Percentiles rank a stretch among this genome's conserved stretches.
Conservation (phyloP, 2,797 vertebrate genomes). For the Smutsia temminckii region DNA sequence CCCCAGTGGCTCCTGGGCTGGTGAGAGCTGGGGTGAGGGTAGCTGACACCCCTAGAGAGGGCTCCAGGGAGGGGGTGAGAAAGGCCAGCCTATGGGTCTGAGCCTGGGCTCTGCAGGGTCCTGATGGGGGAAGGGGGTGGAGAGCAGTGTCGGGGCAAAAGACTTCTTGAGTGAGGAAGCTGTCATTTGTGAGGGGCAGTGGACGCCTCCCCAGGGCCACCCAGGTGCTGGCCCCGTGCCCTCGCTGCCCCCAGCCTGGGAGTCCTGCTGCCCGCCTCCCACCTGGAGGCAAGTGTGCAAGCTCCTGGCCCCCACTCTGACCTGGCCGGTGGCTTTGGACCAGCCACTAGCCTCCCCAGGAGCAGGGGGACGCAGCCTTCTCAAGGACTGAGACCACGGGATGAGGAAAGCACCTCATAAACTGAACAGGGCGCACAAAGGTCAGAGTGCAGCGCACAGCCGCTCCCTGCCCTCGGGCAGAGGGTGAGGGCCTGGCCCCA, state of each 20-base stretch:
- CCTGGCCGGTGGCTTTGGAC: slow-evolving; percentile 14
- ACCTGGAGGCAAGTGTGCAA: too few relatives aligned
- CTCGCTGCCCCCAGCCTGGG: background rate
- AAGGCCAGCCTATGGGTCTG: background rate
- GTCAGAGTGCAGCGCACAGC: background rate
- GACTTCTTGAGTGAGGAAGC: too few relatives aligned
- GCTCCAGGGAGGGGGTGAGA: background rate
- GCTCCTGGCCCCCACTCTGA: background rate
- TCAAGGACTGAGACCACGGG: slow-evolving; percentile 6
- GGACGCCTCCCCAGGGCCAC: background rate
- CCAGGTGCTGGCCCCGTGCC: background rate
- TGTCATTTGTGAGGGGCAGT: too few relatives aligned
- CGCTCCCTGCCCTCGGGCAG: background rate
- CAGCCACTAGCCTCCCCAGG: background rate
- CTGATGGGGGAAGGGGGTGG: background rate
- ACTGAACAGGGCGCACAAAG: slow-evolving; percentile 10
- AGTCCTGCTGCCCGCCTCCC: background rate
- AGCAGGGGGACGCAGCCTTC: background rate
- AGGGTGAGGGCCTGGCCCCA: background rate
- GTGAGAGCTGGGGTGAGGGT: background rate
- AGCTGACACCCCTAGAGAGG: background rate
- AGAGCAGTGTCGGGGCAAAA: background rate
- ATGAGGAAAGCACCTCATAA: slow-evolving; percentile 36
- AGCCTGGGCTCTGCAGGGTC: rapidly evolving
- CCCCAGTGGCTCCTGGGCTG: background rate